Evolutionary conservation across 2,888 invertebrate genomes (phyloP), one percentile per base, ranked within the genome.

Genomic region (Stictocephala bisonia): DNA sequence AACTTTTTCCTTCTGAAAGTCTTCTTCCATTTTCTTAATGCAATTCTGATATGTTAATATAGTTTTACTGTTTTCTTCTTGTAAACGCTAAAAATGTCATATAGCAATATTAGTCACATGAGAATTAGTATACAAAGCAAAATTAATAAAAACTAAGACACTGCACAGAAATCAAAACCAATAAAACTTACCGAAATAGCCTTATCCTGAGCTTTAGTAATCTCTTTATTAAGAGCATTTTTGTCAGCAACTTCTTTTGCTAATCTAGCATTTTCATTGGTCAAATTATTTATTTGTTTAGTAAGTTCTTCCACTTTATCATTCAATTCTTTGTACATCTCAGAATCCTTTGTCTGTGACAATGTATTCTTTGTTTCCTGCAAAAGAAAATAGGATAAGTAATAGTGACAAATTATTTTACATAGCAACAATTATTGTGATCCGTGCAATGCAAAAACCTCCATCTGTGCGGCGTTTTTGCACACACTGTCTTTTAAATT

Each of bases 291-390:
- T 22, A 60, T 22, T 22, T 60, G 60, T 22, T 2, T 22, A 4
- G 31, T 18, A 6, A 60, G 29, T 22, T 60, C 60, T 27, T 60
- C 35, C 18, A 60, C 22, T 20, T 60, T 60, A 22, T 60, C 40
- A 18, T 60, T 60, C 40, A 60, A 40, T 22, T 60, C 60, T 11
- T 60, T 60, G 15, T 60, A 60, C 18, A 60, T 22, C 15, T 60
- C 60, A 35, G 60, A 35, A 11, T 60, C 60, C 18, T 60, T 60
- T 15, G 60, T 60, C 40, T 60, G 60, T 22, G 60, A 60, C 13
- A 60, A 22, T 35, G 22, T 60, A 27, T 60, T 22, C 31, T 35
- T 60, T 3, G 60, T 60, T 15, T 60, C 60, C 60, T 60, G 20
- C 6, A 60, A 60, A 18, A 9, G n/a, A n/a, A 7, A 35, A 9